These are phyloP conservation scores for Crossaster papposus DNA, from an alignment of 53 echinoderm and acorn worm species.

Conservation along the genomic window DNA sequence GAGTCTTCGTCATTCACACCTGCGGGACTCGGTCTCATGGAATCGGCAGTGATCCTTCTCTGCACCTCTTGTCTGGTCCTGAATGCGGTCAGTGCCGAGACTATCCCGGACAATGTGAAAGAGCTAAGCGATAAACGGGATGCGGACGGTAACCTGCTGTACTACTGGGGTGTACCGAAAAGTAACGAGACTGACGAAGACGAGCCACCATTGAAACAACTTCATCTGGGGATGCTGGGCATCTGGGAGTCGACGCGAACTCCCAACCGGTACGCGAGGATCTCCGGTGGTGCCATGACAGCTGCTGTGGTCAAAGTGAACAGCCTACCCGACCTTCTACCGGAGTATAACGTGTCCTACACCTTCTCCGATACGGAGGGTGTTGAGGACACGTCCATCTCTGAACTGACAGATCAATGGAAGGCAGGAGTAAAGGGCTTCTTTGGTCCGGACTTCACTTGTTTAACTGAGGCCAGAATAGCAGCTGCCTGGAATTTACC, in stretches of 20 bases:
- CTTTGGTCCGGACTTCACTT: conserved; percentile 84
- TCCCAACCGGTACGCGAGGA: conserved; percentile 58
- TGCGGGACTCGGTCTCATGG: conserved; percentile 7
- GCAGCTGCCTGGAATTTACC: conserved; percentile 87
- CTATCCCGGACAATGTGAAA: background rate
- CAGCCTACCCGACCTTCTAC: conserved; percentile 61
- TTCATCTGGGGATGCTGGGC: conserved; percentile 45
- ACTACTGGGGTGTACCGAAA: conserved; percentile 20
- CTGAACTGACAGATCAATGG: conserved; percentile 74
- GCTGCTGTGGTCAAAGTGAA: conserved; percentile 82
- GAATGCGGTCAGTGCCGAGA: conserved; percentile 5
- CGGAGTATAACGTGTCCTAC: conserved; percentile 74
- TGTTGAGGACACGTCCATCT: conserved; percentile 62
- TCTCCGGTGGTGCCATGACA: conserved; percentile 90
- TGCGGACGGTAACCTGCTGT: background rate
- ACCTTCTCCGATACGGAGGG: conserved; percentile 71
- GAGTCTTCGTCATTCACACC: background rate
- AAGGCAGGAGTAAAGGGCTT: conserved; percentile 81
- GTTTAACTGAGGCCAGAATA: conserved; percentile 80
- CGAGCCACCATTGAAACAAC: conserved; percentile 1
- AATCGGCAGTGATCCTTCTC: background rate
- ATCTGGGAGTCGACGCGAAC: conserved; percentile 28
- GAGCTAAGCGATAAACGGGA: background rate
- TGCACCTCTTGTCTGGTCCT: conserved; percentile 20
- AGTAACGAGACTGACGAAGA: background rate